Conservation (phyloP, 2,888 invertebrate species). For the Nudaria mundana region DNA sequence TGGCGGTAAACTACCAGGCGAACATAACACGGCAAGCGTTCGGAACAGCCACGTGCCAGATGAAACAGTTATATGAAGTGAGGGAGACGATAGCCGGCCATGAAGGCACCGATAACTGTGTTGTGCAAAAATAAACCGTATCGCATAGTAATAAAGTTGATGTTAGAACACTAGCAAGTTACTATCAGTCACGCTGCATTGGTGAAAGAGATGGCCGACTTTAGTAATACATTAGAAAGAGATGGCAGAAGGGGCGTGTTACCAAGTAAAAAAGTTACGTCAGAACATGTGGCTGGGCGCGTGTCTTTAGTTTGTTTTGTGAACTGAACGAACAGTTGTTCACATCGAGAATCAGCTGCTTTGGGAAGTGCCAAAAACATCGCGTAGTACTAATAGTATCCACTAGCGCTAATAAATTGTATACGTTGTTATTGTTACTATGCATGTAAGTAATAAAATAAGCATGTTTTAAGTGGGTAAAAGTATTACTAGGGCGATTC, state of each 20-base stretch:
- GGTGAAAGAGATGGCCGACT: slow-evolving; percentile 48
- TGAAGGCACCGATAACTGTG: slow-evolving; percentile 25
- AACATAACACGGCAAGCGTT: slow-evolving; percentile 51
- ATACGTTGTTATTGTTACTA: too few species aligned
- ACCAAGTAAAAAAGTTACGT: slow-evolving; percentile 50
- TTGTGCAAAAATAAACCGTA: slow-evolving; percentile 43
- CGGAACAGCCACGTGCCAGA: slow-evolving; percentile 32
- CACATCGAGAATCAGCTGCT: slow-evolving; percentile 76
- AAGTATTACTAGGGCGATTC: too few species aligned
- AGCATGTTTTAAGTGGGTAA: too few species aligned
- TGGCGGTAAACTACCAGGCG: slow-evolving; percentile 79
- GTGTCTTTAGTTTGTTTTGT: slow-evolving; percentile 58
- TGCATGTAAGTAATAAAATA: too few species aligned
- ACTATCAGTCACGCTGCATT: slow-evolving; percentile 58
- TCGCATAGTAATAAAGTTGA: slow-evolving; percentile 30
- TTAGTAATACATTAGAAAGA: slow-evolving; percentile 38
- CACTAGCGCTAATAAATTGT: too few species aligned
- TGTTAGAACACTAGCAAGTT: slow-evolving; percentile 28
- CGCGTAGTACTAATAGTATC: too few species aligned
- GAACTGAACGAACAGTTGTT: slow-evolving; percentile 58
- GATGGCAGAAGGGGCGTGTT: slow-evolving; percentile 58
- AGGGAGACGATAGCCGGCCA: slow-evolving; percentile 41
- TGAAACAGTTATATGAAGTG: slow-evolving; percentile 42
- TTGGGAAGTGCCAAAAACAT: slow-evolving; percentile 46
- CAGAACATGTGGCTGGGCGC: slow-evolving; percentile 65